Base-by-base conservation (phyloP, 1,140 invertebrate genomes). In the Cydia splendana region DNA sequence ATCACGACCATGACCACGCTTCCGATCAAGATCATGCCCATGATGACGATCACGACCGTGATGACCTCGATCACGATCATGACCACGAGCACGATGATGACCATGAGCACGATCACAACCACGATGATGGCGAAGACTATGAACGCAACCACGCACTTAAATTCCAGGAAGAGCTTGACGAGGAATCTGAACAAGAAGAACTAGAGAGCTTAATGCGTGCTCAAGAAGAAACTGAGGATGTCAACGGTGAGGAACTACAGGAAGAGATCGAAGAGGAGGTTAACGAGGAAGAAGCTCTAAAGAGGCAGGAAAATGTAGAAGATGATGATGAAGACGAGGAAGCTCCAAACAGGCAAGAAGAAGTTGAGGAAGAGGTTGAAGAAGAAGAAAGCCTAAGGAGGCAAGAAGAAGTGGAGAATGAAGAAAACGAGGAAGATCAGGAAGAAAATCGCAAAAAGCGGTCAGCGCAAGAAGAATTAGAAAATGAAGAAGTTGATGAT, bases 181-280 rank as follows among this genome's bases (percentile, higher is more conserved):
- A 81, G 10, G 78, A 76, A 65, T 71, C 75, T 48, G 73, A 78
- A 28, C 76, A 67, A 76, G 73, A 75, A 6, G 79, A 69, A 38
- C 73, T 62, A 62, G 71, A 79, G 34, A 75, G 82, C 34, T 71
- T 78, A 74, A 2, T 67, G 78, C n/a, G 75, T 80, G 20, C 45
- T 24, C 78, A 82, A 18, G 75, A 75, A 9, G 76, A 81, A n/a
- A 38, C 12, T 73, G 34, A 74, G 42, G 71, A 48, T 15, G 45
- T 74, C 6, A 9, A 75, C 13, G 79, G 76, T 24, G 75, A 78
- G 7, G 78, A 81, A 2, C 45, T 57, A n/a, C 73, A 77, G 20
- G 76, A 78, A 15, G 77, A 62, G 78, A 77, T 76, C 30, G 74
- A 77, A 45, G 53, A 74, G 28, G 75, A 76, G 45, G 24, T 20